Percentiles rank a stretch among this genome's conserved stretches.
phyloP scores from a whole-genome alignment of 2,113 vertebrate species.

The Balaenoptera acutorostrata region DNA sequence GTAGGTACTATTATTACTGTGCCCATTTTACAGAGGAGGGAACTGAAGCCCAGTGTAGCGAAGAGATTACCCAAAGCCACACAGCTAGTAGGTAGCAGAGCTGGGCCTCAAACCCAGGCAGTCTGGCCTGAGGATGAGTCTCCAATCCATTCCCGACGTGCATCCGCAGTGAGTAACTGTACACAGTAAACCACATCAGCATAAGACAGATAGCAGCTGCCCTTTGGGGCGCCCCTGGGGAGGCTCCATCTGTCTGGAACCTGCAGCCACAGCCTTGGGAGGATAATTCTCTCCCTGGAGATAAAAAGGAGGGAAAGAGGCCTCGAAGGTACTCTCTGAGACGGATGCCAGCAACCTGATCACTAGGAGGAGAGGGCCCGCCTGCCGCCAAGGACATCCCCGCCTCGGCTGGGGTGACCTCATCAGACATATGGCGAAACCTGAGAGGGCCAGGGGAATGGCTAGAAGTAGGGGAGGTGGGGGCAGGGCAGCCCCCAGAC shows the following conservation, averaged over 20 bases:
- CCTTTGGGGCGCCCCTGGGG: background rate
- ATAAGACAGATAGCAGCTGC: constrained; percentile 27
- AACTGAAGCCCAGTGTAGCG: background rate
- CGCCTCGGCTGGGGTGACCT: constrained; percentile 34
- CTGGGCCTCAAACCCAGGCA: background rate
- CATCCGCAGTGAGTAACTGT: background rate
- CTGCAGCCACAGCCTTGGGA: background rate
- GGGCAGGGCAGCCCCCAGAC: background rate
- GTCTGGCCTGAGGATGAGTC: background rate
- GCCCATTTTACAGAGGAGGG: background rate
- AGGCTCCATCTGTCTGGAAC: constrained; percentile 32
- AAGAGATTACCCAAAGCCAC: background rate
- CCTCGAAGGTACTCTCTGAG: background rate
- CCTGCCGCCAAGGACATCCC: constrained; percentile 28
- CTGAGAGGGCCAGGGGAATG: background rate
- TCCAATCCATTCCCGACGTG: background rate
- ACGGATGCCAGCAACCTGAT: constrained; percentile 23
- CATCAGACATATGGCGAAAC: constrained; percentile 58
- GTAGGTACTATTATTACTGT: fast-evolving
- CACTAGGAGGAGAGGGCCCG: background rate
- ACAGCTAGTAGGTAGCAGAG: background rate
- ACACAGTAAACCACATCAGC: background rate
- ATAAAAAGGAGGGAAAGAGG: background rate
- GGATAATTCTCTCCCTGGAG: constrained; percentile 21
- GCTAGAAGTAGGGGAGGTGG: background rate